phyloP scores from a whole-genome alignment of 2,888 invertebrate genomes.

The Drosophila anomalipes region DNA sequence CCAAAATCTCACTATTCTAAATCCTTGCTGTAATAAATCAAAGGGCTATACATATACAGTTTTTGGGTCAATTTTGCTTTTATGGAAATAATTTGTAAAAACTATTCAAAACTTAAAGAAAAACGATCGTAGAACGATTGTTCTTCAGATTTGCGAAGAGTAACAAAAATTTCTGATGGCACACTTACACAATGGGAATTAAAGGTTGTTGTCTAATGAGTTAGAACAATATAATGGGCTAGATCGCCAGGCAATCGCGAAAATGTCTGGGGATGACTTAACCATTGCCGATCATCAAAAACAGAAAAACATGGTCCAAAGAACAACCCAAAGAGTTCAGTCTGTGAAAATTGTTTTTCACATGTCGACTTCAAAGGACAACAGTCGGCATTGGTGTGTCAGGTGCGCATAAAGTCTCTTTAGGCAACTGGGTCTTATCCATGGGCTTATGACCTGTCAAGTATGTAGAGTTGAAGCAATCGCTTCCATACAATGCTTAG shows the following conservation, averaged over 20 bases:
- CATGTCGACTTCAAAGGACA: constrained; percentile 54
- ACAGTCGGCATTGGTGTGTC: constrained; percentile 29
- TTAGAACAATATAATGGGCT: constrained; percentile 43
- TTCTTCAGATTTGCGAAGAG: neutral
- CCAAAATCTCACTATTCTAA: neutral
- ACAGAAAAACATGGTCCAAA: neutral
- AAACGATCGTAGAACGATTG: neutral
- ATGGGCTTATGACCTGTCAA: constrained; percentile 50
- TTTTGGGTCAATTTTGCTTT: too few relatives aligned
- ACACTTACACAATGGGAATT: neutral
- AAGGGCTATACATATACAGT: neutral
- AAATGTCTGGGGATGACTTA: neutral
- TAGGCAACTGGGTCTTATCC: constrained; percentile 54
- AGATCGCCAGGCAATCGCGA: constrained; percentile 8
- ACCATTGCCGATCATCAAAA: neutral
- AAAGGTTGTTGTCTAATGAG: constrained; percentile 6
- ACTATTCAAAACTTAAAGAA: too few relatives aligned
- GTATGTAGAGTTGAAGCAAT: constrained; percentile 32
- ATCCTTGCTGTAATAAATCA: neutral
- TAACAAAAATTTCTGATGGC: neutral
- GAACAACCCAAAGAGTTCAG: neutral
- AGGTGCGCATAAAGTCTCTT: constrained; percentile 55
- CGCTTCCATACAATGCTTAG: constrained; percentile 58
- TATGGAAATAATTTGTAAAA: too few relatives aligned
- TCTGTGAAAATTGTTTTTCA: constrained; percentile 18